phyloP scores from a whole-genome alignment of 2,888 invertebrate genomes.

The Caradrina clavipalpis region DNA sequence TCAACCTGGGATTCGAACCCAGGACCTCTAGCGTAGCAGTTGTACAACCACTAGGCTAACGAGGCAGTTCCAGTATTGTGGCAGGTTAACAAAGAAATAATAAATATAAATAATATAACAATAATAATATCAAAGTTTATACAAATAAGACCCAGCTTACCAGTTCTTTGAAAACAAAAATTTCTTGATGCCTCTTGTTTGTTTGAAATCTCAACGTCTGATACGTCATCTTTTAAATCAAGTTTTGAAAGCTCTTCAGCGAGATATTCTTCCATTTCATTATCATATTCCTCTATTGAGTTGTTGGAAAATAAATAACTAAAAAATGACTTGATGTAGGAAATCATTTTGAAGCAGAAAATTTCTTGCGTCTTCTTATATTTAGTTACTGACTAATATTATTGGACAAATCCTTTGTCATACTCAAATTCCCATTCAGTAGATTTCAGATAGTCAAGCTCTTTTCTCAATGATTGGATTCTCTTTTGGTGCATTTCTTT shows the following conservation, averaged over 20 bases:
- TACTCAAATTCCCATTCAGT: slow-evolving; percentile 96
- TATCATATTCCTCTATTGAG: slow-evolving; percentile 67
- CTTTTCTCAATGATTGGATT: slow-evolving; percentile 93
- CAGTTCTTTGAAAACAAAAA: slow-evolving; percentile 82
- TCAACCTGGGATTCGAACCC: too few species aligned
- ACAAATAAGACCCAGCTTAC: too few species aligned
- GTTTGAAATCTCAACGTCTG: slow-evolving; percentile 47
- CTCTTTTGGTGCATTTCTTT: slow-evolving; percentile 94
- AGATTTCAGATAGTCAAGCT: slow-evolving; percentile 94
- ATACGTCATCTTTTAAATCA: slow-evolving; percentile 70
- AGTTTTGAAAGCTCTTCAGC: slow-evolving; percentile 83
- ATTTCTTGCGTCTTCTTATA: slow-evolving; percentile 11
- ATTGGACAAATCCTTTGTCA: slow-evolving; percentile 93
- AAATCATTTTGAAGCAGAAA: slow-evolving; percentile 78
- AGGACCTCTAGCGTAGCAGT: too few species aligned
- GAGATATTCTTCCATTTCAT: slow-evolving; percentile 76
- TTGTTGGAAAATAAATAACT: slow-evolving; percentile 77
- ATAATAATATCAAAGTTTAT: too few species aligned
- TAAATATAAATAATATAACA: too few species aligned
- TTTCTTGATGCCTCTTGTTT: slow-evolving; percentile 38
- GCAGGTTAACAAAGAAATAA: too few species aligned
- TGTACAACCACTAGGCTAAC: too few species aligned
- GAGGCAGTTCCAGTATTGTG: too few species aligned
- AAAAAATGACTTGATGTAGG: slow-evolving; percentile 82
- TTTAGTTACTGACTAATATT: slow-evolving; percentile 52